These are phyloP conservation scores for Plodia interpunctella DNA, from an alignment of 1,140 invertebrate genomes.

Conservation along the genomic window DNA sequence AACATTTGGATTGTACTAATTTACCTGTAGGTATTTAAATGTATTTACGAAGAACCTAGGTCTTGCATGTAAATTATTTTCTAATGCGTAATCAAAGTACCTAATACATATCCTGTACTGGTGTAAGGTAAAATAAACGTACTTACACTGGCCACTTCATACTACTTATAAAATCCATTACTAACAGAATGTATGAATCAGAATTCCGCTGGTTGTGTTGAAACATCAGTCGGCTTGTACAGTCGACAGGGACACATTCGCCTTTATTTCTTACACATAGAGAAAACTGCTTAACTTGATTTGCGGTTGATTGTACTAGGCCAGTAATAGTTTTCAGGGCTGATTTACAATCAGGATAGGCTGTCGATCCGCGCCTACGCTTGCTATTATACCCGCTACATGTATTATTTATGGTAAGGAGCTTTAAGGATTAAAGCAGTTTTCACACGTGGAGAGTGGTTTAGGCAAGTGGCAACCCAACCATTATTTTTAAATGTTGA, in stretches of 20 bases:
- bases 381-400: constrained; percentile 65
- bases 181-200: constrained; percentile 46
- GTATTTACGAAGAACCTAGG: too few relatives aligned
- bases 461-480: not conserved
- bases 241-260: too few relatives aligned
- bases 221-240: constrained; percentile 42
- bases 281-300: too few relatives aligned
- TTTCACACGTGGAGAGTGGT: not conserved
- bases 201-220: constrained; percentile 43
- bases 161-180: not conserved
- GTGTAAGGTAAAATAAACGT: not conserved
- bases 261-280: too few relatives aligned
- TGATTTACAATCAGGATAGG: constrained; percentile 71
- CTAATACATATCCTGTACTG: not conserved
- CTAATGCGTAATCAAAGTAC: not conserved
- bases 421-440: constrained; percentile 63
- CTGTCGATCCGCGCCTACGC: constrained; percentile 72
- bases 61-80: too few relatives aligned
- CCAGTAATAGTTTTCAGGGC: constrained; percentile 36
- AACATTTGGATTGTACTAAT: too few relatives aligned
- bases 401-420: constrained; percentile 75
- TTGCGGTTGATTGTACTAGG: not conserved
- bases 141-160: not conserved
- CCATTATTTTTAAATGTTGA: too few relatives aligned
- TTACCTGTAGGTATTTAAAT: too few relatives aligned